Base-by-base conservation (phyloP, 2,113 vertebrate species). In the Tautogolabrus adspersus region DNA sequence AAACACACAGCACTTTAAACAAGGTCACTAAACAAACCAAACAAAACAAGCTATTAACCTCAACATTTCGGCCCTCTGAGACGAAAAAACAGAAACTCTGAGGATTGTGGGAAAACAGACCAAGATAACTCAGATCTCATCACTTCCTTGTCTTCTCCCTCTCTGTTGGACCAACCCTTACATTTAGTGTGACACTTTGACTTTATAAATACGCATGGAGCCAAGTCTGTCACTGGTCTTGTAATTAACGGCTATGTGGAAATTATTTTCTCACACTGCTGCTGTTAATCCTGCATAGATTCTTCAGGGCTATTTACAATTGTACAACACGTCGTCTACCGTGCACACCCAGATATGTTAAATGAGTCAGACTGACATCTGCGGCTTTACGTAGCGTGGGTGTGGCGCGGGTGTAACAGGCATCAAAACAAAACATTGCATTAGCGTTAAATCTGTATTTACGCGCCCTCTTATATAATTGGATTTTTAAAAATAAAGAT, bases 401-500 rank as follows among this genome's bases (percentile, higher is more conserved):
- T 79, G 81, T 59, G 75, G 62, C 62, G 0, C 62, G 65, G 81
- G 75, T 62, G 76, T 61, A 69, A 47, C 59, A 66, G 3, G 8
- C 75, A 15, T 46, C 8, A 72, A 77, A 88, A 87, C n/a, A 76
- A 81, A 85, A 81, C 75, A 52, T n/a, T 19, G 56, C 22, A 42
- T 56, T 56, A 30, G 26, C 52, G 22, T 58, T 60, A 5, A 57
- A 22, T n/a, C 22, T 55, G 10, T 9, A 19, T 37, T 16, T 10
- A 38, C 37, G 64, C 79, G 56, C 84, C 75, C 63, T 77, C 26
- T 83, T 73, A 72, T 72, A 54, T 77, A 47, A 86, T 58, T 13
- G 4, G 3, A n/a, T 18, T 51, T 19, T 38, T 37, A 40, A 70
- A 78, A 74, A 66, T 49, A 69, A 61, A 12, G 15, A 26, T 1